Evolutionary conservation across 1,140 invertebrate species (phyloP).

Genomic region (Archivesica marissinica): DNA sequence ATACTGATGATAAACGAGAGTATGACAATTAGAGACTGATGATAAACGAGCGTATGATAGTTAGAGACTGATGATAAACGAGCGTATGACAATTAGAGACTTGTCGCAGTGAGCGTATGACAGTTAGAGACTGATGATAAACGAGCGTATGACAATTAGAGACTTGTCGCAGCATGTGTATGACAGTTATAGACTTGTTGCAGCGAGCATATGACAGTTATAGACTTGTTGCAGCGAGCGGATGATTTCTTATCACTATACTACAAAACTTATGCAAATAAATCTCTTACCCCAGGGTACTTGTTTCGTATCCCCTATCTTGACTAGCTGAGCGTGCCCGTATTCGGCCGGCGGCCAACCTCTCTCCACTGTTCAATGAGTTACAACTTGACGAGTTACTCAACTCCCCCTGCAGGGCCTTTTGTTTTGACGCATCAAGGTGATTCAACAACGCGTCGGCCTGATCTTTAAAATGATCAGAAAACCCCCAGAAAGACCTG

Average conservation of each 20-base stretch:
- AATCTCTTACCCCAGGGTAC: slow-evolving; percentile 70
- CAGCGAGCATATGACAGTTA: too few species aligned
- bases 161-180: too few species aligned
- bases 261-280: neutral
- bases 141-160: too few species aligned
- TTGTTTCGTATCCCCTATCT: slow-evolving; percentile 72
- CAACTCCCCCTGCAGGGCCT: slow-evolving; percentile 87
- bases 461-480: slow-evolving; percentile 94
- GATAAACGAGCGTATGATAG: too few species aligned
- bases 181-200: too few species aligned
- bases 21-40: too few species aligned
- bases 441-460: slow-evolving; percentile 93
- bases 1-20: too few species aligned
- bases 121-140: too few species aligned
- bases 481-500: slow-evolving; percentile 95
- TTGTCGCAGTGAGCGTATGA: too few species aligned
- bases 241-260: neutral
- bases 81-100: too few species aligned
- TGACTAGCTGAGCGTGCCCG: slow-evolving; percentile 77
- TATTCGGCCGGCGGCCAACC: slow-evolving; percentile 50
- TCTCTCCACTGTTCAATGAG: slow-evolving; percentile 80
- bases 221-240: too few species aligned
- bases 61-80: too few species aligned
- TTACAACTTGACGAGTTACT: slow-evolving; percentile 84
- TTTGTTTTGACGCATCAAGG: slow-evolving; percentile 93